Evolutionary conservation across 2,797 vertebrate species (phyloP), one percentile per base, ranked within the genome.

Genomic region (Pipistrellus kuhlii): DNA sequence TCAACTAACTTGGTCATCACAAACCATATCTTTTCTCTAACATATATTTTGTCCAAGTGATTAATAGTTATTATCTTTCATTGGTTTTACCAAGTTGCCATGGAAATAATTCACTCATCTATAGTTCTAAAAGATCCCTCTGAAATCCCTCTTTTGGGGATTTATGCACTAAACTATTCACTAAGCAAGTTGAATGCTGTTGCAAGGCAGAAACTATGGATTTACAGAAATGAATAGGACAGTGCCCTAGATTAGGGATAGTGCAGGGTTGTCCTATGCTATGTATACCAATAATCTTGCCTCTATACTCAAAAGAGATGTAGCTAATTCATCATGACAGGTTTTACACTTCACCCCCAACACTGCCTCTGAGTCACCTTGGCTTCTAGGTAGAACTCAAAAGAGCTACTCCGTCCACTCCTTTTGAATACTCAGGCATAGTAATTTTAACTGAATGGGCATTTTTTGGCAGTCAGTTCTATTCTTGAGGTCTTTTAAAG

Each of bases 401-500:
- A 27, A 27, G 62, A 5, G 13, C 64, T 81, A 2, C 23, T 55
- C 32, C 11, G 25, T 71, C 59, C 23, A 2, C 69, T 80, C 18
- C 57, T 72, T 57, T 85, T 18, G 66, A 55, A 44, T 92, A 62
- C 15, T 48, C 20, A 59, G 53, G 35, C 66, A 5, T 87, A 64
- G 35, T 78, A 48, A 82, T 80, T 91, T 38, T 92, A 59, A 75
- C 35, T 46, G 55, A 85, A 41, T 30, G 88, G 25, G 2, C 53
- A 53, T 64, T 93, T 91, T 91, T 25, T 21, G 59, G 21, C 20
- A 89, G 12, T 82, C 41, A 15, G 30, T 87, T 89, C 44, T 77
- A 3, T 83, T 81, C 64, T 86, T 80, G 10, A 92, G 32, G 32
- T 94, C 25, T 85, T 20, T 41, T 82, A 64, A 91, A 85, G 30